phyloP scores from a whole-genome alignment of 1,140 invertebrate genomes.

The Macrobrachium nipponense region DNA sequence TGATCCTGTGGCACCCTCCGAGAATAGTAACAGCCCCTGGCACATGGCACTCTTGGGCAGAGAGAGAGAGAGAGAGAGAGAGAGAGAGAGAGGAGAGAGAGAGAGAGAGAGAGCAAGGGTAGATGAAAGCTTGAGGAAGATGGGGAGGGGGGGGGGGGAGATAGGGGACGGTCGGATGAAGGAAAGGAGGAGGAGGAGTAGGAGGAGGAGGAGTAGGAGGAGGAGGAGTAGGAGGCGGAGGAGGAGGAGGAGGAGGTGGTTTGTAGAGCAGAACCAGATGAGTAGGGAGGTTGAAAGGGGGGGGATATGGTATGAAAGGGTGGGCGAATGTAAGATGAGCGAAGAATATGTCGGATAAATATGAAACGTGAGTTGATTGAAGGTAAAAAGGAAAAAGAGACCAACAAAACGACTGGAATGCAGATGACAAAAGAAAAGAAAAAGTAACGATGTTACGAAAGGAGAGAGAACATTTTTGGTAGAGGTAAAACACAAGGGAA shows the following conservation, averaged over 20 bases:
- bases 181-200: background rate
- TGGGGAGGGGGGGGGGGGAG: background rate
- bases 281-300: background rate
- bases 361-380: background rate
- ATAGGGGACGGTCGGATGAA: background rate
- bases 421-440: background rate
- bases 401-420: background rate
- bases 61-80: slow-evolving; percentile 13
- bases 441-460: background rate
- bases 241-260: background rate
- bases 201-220: background rate
- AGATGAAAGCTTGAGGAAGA: background rate
- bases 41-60: background rate
- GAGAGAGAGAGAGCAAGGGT: background rate
- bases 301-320: background rate
- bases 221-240: background rate
- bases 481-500: too few relatives aligned
- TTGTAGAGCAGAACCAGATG: too few relatives aligned
- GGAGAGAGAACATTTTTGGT: background rate
- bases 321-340: background rate
- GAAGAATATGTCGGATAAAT: background rate
- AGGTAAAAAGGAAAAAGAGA: background rate
- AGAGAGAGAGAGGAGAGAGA: background rate
- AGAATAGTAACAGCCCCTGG: too few relatives aligned
- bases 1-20: too few relatives aligned